Evolutionary conservation across 2,888 invertebrate species (phyloP), one percentile per base, ranked within the genome.

Genomic region (Tholera decimalis): DNA sequence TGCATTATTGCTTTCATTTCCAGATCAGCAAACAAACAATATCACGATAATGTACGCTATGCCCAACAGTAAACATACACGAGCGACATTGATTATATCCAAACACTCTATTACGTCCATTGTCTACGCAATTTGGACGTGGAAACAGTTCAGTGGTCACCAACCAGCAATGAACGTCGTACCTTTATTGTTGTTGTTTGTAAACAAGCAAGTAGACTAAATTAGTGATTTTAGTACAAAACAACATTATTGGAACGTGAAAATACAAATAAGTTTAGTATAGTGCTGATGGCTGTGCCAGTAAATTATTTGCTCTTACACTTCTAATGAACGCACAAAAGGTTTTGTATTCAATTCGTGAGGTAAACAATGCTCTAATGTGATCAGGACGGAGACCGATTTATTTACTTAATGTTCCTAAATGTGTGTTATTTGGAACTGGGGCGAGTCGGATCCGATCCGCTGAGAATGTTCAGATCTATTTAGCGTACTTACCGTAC

Each of bases 311-410:
- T 58, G 46, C 35, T 64, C 24, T 22, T 57, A 51, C 22, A 28
- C 2, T 39, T 39, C 22, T 78, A 74, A 74, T 68, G 79, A 63
- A 39, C 56, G 44, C 26, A 53, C 56, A n/a, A 53, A 73, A 59
- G 63, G 79, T 78, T 74, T 44, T 11, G 47, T 58, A 64, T 76
- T 63, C 62, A 68, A 74, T 78, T 78, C 60, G 79, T 33, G 63
- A 63, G 41, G 56, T 60, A 75, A 73, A 62, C 75, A 77, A 76
- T 60, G 66, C 37, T 39, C 30, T 55, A 57, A 63, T 58, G 56
- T 39, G 78, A 77, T 64, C 78, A 49, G 41, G 59, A 73, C 53
- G 41, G 47, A 60, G 54, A 55, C 69, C 69, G 46, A 68, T 78
- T 68, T 62, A 76, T 79, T 74, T 44, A 43, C 44, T 74, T 63